Base-by-base conservation (phyloP, 1,140 invertebrate genomes). In the Chelonus insularis region DNA sequence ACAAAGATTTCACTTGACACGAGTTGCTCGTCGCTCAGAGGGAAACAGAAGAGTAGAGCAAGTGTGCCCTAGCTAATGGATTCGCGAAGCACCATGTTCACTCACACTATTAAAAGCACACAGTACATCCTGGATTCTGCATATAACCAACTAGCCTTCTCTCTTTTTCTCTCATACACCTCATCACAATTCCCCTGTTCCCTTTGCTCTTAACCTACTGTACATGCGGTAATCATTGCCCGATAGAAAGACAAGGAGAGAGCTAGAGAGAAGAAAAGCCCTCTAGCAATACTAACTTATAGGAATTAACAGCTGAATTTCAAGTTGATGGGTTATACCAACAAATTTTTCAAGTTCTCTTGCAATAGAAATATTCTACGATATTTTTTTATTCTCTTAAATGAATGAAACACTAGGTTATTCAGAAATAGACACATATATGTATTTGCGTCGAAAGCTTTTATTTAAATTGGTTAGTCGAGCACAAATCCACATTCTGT, bases 71-170 rank as follows among this genome's bases (percentile, higher is more conserved):
- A 57, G 55, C 61, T 63, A 63, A 72, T 72, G 70, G 70, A 72
- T 72, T 69, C 55, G 67, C 65, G 59, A 58, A 60, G 56, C 59
- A 54, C 56, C 65, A 41, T 68, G 67, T 64, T 71, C 64, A 64
- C 65, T 9, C 50, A 70, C 64, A 71, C 58, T 60, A 29, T 12
- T 20, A 25, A 20, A 16, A 39, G 34, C 16, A 1, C 45, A 20
- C 36, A 12, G 20, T 25, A 39, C 14, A 51, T 60, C 63, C 61
- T 16, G 34, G 18, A 29, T 29, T 29, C 25, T 29, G 54, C 12
- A 39, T 18, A 60, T 57, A 41, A 43, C 41, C 14, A 16, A 16
- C 12, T 43, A 8, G 4, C 41, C 21, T 23, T n/a, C 21, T 48
- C 16, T 45, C 14, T 18, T 45, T 20, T 12, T 45, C 6, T 20